Conservation (phyloP, 2,113 vertebrate genomes). For the Hymenochirus boettgeri region DNA sequence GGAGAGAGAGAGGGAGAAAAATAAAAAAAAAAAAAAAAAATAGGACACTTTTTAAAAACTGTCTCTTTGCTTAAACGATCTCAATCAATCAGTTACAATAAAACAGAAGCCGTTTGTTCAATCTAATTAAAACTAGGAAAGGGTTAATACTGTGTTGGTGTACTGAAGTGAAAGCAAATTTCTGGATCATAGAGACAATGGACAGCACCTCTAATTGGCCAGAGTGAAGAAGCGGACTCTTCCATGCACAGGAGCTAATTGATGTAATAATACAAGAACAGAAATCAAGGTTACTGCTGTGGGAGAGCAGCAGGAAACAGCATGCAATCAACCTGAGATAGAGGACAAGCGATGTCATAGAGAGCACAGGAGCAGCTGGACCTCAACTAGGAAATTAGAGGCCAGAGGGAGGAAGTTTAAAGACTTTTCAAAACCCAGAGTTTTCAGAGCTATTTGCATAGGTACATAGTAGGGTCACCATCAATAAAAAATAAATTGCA, state of each 20-base stretch:
- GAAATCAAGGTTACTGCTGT: conserved; percentile 34
- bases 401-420: not conserved
- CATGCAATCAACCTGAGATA: conserved; percentile 33
- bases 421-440: conserved; percentile 7
- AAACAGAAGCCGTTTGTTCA: not conserved
- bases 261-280: conserved; percentile 34
- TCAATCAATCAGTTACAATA: too few species aligned
- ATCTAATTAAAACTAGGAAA: not conserved
- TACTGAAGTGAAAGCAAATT: conserved; percentile 4
- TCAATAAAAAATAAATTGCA: not conserved
- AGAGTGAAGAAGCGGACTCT: conserved; percentile 28
- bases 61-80: too few species aligned
- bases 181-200: conserved; percentile 18
- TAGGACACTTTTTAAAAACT: too few species aligned
- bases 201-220: conserved; percentile 28
- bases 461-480: not conserved
- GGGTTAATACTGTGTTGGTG: conserved; percentile 15
- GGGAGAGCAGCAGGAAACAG: conserved; percentile 26
- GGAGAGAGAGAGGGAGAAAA: too few species aligned
- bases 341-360: conserved; percentile 34
- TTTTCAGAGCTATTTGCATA: not conserved
- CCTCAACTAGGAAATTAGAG: conserved; percentile 29
- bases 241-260: conserved; percentile 39
- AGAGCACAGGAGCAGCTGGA: conserved; percentile 37
- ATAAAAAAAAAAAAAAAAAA: too few species aligned